phyloP scores from a whole-genome alignment of 2,888 invertebrate species.

The Cosmia trapezina region DNA sequence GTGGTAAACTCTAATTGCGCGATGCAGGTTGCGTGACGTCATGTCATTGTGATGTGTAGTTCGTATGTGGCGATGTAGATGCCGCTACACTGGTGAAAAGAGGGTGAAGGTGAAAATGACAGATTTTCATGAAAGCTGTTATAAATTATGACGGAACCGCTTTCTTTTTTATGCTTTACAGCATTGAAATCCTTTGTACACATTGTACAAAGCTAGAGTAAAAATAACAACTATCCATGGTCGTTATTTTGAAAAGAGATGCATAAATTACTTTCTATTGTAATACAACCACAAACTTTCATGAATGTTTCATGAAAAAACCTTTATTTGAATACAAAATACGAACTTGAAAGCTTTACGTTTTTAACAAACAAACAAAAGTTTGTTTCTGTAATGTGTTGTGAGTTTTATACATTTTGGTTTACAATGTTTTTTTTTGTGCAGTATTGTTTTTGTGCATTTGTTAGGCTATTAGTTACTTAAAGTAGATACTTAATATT shows the following conservation, averaged over 20 bases:
- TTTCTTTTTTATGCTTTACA: background rate
- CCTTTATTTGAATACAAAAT: slow-evolving; percentile 48
- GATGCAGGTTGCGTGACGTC: too few relatives aligned
- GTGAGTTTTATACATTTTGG: slow-evolving; percentile 2
- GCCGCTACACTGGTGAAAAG: too few relatives aligned
- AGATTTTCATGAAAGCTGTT: background rate
- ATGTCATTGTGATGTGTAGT: too few relatives aligned
- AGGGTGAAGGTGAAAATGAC: background rate
- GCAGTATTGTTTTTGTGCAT: background rate
- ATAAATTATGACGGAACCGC: too few relatives aligned
- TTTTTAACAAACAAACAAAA: slow-evolving; percentile 24
- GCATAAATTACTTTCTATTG: slow-evolving; percentile 36
- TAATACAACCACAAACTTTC: slow-evolving; percentile 22
- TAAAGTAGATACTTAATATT: too few relatives aligned
- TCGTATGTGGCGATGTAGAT: too few relatives aligned
- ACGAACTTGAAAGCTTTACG: slow-evolving; percentile 31
- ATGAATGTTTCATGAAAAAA: slow-evolving; percentile 59
- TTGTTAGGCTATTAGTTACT: too few relatives aligned
- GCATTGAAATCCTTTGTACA: slow-evolving; percentile 14
- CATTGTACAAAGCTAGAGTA: slow-evolving; percentile 1
- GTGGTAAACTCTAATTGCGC: too few relatives aligned
- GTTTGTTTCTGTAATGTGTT: background rate
- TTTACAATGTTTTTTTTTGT: slow-evolving; percentile 8
- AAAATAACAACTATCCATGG: background rate
- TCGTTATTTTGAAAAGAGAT: slow-evolving; percentile 32